These are phyloP conservation scores for Euphydryas editha DNA, from an alignment of 2,888 invertebrate species.

Conservation along the genomic window DNA sequence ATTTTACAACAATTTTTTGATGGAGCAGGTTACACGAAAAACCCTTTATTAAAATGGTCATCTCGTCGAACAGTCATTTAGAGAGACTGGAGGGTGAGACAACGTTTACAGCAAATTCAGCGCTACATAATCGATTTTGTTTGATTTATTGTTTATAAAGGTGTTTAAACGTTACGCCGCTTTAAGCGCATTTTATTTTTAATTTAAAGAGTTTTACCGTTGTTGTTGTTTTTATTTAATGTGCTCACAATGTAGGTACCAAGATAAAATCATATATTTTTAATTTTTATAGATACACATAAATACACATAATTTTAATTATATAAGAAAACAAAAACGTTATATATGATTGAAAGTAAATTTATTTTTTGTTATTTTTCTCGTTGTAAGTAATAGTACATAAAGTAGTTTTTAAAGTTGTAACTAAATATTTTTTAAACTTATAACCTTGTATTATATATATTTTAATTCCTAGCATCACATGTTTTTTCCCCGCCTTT, in stretches of 20 bases:
- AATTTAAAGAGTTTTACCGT: neutral
- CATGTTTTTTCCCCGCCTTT: neutral
- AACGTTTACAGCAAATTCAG: conserved; percentile 1
- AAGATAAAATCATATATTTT: no score
- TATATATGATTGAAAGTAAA: no score
- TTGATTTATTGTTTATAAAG: neutral
- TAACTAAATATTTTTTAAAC: no score
- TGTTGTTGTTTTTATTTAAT: neutral
- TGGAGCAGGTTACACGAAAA: conserved; percentile 15
- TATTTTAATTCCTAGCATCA: neutral
- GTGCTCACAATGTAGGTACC: no score
- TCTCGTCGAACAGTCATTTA: conserved; percentile 14
- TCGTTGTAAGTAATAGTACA: no score
- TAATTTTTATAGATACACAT: no score
- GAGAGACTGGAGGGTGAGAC: conserved; percentile 2
- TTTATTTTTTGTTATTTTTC: no score
- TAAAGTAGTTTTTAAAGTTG: no score
- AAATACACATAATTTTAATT: no score
- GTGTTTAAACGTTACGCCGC: neutral
- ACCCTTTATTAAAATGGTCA: conserved; percentile 15
- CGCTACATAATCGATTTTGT: neutral
- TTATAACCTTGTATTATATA: no score
- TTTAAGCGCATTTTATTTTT: conserved; percentile 1
- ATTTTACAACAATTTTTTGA: neutral
- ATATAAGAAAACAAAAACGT: no score